phyloP scores from a whole-genome alignment of 2,797 vertebrate genomes.

The Hafferia zeledoni region DNA sequence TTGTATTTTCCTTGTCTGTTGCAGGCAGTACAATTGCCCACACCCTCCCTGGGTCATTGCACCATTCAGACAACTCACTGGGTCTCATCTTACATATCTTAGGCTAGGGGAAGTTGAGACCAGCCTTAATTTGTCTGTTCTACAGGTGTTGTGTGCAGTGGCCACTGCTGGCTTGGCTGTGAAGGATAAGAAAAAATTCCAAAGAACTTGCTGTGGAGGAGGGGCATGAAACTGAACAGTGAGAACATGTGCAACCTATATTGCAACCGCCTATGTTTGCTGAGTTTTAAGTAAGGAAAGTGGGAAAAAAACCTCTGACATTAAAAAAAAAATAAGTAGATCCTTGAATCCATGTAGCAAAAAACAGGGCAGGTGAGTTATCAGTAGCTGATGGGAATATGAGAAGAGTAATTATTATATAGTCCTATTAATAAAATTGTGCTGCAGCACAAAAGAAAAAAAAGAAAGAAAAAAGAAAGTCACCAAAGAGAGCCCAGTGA shows the following conservation, averaged over 20 bases:
- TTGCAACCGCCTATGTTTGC: not conserved
- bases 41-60: not conserved
- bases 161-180: not conserved
- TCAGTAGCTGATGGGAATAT: not conserved
- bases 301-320: not conserved
- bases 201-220: not conserved
- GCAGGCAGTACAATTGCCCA: not conserved
- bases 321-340: not conserved
- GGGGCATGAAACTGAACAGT: not conserved
- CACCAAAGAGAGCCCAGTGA: not conserved
- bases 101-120: not conserved
- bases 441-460: not conserved
- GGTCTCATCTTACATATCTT: not conserved
- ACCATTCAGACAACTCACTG: not conserved
- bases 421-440: conserved; percentile 25
- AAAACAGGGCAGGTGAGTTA: conserved; percentile 3
- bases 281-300: not conserved
- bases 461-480: not conserved
- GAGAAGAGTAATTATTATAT: conserved; percentile 4
- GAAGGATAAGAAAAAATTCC: not conserved
- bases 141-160: not conserved
- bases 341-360: not conserved
- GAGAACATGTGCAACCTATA: not conserved
- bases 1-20: not conserved
- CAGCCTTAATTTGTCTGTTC: not conserved